A percentile compares a stretch with the other conserved stretches of the same genome.
phyloP scores from a whole-genome alignment of 2,113 vertebrate genomes.

The Tenrec ecaudatus region DNA sequence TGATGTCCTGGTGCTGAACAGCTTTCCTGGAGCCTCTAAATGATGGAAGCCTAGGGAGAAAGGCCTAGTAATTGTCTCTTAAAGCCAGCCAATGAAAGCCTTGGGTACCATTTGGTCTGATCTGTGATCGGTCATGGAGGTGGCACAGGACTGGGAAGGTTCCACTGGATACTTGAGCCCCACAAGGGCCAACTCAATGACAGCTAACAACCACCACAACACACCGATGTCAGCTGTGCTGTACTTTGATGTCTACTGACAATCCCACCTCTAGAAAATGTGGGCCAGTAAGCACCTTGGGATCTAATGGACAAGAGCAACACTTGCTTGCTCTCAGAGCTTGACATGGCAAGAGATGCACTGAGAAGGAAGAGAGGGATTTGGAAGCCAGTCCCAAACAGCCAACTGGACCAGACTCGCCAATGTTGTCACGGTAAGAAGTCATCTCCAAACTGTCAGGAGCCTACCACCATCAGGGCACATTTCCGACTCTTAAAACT shows the following conservation, averaged over 20 bases:
- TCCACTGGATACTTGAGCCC: neutral
- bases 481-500: neutral
- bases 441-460: constrained; percentile 2
- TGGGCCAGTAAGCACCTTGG: neutral
- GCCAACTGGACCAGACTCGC: neutral
- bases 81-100: neutral
- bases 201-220: neutral
- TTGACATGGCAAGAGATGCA: neutral
- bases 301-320: neutral
- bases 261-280: neutral
- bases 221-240: neutral
- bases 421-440: neutral
- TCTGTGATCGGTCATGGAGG: neutral
- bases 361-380: neutral
- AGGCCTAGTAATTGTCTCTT: neutral
- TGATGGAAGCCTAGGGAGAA: neutral
- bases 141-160: neutral
- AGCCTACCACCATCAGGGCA: neutral
- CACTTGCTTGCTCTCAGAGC: neutral
- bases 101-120: too few species aligned
- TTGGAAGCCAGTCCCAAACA: neutral
- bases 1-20: neutral
- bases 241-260: neutral
- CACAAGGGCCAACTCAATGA: neutral
- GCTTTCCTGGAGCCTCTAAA: neutral